These are phyloP conservation scores for Phymatocera aterrima DNA, from an alignment of 2,888 invertebrate genomes.

Conservation along the genomic window DNA sequence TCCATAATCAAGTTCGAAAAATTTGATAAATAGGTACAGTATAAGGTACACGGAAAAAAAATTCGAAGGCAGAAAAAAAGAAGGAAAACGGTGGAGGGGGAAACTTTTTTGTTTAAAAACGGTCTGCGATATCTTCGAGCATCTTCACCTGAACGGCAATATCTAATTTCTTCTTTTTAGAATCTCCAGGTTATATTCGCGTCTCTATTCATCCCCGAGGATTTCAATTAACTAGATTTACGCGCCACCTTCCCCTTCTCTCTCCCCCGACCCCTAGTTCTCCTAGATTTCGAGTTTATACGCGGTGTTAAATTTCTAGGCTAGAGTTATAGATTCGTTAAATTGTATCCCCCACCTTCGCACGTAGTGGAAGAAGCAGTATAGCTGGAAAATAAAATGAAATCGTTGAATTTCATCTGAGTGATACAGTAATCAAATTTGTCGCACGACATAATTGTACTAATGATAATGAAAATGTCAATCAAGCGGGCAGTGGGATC, in stretches of 20 bases:
- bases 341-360: no score
- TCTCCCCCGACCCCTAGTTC: not conserved
- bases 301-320: slow-evolving; percentile 10
- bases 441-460: no score
- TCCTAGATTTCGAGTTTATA: slow-evolving; percentile 22
- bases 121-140: no score
- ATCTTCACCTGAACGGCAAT: not conserved
- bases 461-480: no score
- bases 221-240: slow-evolving; percentile 32
- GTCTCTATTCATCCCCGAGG: slow-evolving; percentile 21
- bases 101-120: not conserved
- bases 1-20: not conserved
- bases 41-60: not conserved
- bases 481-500: no score
- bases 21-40: not conserved
- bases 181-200: not conserved
- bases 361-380: no score
- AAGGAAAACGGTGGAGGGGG: not conserved
- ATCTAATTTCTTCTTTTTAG: not conserved
- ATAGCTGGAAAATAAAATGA: no score
- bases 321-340: slow-evolving; percentile 17
- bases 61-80: not conserved
- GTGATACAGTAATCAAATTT: no score
- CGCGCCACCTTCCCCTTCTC: no score
- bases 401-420: no score